phyloP scores from a whole-genome alignment of 2,797 vertebrate genomes.

The Urocyon cinereoargenteus region DNA sequence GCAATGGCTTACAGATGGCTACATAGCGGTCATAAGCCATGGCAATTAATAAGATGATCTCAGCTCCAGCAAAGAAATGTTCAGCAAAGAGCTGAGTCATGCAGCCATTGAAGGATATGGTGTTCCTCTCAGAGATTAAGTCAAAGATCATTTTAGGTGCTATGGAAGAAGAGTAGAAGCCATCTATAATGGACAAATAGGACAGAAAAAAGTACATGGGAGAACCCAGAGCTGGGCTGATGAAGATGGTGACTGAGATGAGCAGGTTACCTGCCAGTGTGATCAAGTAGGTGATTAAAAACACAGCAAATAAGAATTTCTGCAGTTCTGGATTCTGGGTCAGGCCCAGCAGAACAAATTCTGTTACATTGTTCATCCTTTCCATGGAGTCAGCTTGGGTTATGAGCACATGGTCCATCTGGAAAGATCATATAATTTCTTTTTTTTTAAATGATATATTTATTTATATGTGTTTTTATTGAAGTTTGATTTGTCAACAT shows the following conservation, averaged over 20 bases:
- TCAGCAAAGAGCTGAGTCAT: constrained; percentile 66
- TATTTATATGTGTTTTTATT: no score
- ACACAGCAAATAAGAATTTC: not conserved
- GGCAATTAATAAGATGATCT: constrained; percentile 49
- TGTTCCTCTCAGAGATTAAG: constrained; percentile 44
- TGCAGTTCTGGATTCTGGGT: constrained; percentile 28
- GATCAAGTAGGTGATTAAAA: constrained; percentile 29
- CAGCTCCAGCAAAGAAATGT: constrained; percentile 21
- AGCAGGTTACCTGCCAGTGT: constrained; percentile 77
- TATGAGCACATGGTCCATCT: not conserved
- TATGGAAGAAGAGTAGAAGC: constrained; percentile 38
- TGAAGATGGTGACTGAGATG: constrained; percentile 74
- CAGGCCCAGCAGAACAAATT: constrained; percentile 71
- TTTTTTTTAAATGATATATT: no score
- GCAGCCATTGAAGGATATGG: constrained; percentile 68
- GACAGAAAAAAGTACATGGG: constrained; percentile 70
- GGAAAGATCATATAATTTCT: not conserved
- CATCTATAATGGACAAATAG: constrained; percentile 48
- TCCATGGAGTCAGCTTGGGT: rapidly evolving
- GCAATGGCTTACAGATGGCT: constrained; percentile 79
- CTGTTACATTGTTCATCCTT: constrained; percentile 49
- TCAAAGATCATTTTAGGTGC: constrained; percentile 60
- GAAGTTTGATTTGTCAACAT: no score
- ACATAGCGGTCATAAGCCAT: constrained; percentile 81
- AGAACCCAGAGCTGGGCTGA: constrained; percentile 34